Percentiles rank a stretch among this genome's conserved stretches.
Conservation (phyloP, 2,888 invertebrate species). For the Vesta saturnalis region DNA sequence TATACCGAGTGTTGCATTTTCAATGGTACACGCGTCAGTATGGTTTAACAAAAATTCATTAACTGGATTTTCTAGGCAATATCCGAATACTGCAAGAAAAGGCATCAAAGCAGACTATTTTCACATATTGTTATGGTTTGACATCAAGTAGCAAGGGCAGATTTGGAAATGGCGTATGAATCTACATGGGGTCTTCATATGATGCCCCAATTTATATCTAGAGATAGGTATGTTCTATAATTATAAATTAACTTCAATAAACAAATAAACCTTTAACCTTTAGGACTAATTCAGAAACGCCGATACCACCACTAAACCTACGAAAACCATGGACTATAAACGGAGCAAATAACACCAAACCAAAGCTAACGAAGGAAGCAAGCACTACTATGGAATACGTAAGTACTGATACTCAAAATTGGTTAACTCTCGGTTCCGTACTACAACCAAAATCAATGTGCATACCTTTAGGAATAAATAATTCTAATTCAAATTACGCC, state of each 20-base stretch:
- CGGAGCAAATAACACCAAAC: conserved; percentile 36
- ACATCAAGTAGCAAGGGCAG: conserved; percentile 65
- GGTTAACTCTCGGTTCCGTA: conserved; percentile 64
- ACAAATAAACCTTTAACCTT: too few relatives aligned
- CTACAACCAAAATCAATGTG: conserved; percentile 63
- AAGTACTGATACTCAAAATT: conserved; percentile 61
- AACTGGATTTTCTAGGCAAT: too few relatives aligned
- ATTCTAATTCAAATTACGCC: conserved; percentile 13
- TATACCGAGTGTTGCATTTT: too few relatives aligned
- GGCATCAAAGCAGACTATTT: conserved; percentile 67
- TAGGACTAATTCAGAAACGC: neutral
- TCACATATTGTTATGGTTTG: conserved; percentile 71
- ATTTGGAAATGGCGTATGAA: conserved; percentile 54
- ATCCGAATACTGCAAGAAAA: conserved; percentile 67
- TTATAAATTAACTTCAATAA: neutral
- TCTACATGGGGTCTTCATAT: conserved; percentile 58
- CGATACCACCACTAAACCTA: conserved; percentile 45
- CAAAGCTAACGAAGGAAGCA: conserved; percentile 61
- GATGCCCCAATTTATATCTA: conserved; percentile 53
- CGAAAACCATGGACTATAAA: conserved; percentile 56
- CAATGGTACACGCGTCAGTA: too few relatives aligned
- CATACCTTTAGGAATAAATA: conserved; percentile 47
- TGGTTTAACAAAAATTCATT: too few relatives aligned
- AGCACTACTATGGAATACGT: too few relatives aligned
- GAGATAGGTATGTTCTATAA: conserved; percentile 52